Percentiles rank a stretch among this genome's conserved stretches.
phyloP scores from a whole-genome alignment of 1,140 invertebrate species.

The Myzus persicae region DNA sequence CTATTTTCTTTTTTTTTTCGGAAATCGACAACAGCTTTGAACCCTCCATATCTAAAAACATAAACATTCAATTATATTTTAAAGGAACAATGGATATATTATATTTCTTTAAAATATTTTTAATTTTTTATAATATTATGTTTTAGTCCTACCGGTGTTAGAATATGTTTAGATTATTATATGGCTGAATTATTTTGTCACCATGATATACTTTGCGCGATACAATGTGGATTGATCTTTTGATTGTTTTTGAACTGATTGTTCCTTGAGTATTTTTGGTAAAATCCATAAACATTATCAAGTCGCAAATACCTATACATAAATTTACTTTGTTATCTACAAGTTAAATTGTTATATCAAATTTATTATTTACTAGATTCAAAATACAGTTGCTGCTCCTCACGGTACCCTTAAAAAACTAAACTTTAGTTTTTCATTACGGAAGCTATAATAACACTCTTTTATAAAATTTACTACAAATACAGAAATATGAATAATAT shows the following conservation, averaged over 20 bases:
- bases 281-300: not conserved
- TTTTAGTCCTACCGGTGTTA: not conserved
- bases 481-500: not conserved
- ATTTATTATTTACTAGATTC: not conserved
- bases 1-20: not conserved
- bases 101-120: not conserved
- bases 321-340: not conserved
- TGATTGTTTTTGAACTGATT: not conserved
- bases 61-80: not conserved
- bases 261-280: not conserved
- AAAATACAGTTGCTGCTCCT: not conserved
- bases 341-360: not conserved
- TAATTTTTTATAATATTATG: not conserved
- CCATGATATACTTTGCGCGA: not conserved
- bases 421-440: not conserved
- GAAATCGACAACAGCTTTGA: not conserved
- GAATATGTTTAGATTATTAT: not conserved
- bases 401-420: not conserved
- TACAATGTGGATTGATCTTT: not conserved
- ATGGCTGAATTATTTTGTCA: not conserved
- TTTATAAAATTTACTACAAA: not conserved
- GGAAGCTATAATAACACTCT: not conserved
- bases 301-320: not conserved
- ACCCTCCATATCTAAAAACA: not conserved
- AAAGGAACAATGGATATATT: not conserved